Evolutionary conservation across 2,888 invertebrate species (phyloP).

Genomic region (Cephalotes varians): DNA sequence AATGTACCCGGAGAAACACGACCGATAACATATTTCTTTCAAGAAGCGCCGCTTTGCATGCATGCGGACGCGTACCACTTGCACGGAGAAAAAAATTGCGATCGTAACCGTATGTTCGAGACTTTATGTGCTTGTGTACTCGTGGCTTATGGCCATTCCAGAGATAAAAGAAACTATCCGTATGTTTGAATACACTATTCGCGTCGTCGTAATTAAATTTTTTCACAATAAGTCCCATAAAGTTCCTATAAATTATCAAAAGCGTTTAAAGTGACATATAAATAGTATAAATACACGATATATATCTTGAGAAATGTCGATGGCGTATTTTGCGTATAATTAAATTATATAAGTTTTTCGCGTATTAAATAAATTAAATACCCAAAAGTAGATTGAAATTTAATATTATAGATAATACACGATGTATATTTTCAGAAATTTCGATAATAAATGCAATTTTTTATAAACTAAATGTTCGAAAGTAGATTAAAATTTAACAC

Average conservation of each 20-base stretch:
- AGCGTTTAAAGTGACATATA: neutral
- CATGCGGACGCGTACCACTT: slow-evolving; percentile 17
- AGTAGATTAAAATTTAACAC: neutral
- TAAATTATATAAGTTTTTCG: no score
- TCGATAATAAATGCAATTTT: neutral
- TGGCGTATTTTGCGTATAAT: no score
- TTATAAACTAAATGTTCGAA: neutral
- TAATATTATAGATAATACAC: neutral
- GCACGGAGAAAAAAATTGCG: slow-evolving; percentile 25
- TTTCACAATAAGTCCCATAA: neutral
- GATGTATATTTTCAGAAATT: neutral
- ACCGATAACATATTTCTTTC: slow-evolving; percentile 52
- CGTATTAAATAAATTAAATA: neutral
- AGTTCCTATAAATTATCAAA: neutral
- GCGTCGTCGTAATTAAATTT: slow-evolving; percentile 10
- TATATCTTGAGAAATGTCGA: neutral
- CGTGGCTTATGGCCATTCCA: neutral
- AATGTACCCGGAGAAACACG: slow-evolving; percentile 32
- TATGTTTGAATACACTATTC: slow-evolving; percentile 21
- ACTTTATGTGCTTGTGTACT: slow-evolving; percentile 34
- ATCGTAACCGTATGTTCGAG: slow-evolving; percentile 47
- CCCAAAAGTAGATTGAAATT: neutral
- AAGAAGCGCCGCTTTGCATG: slow-evolving; percentile 41
- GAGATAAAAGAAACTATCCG: slow-evolving; percentile 38
- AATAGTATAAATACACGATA: neutral